Base-by-base conservation (phyloP, 2,888 invertebrate species). In the Hypsopygia costalis region DNA sequence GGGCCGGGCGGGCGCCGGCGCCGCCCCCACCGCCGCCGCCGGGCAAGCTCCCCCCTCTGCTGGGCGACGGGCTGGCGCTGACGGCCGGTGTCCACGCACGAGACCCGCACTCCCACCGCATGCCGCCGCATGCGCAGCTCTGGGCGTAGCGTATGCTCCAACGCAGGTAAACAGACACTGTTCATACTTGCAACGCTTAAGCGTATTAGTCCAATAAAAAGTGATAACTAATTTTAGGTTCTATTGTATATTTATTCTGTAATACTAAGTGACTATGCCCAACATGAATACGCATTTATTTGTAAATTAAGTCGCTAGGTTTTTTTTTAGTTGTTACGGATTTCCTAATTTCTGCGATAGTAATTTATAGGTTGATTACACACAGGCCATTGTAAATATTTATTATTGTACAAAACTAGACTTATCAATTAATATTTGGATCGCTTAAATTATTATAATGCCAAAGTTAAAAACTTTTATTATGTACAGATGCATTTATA, bases 131-230 rank as follows among this genome's bases (percentile, higher is more conserved):
- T 68, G 93, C 93, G 85, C 93, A 93, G 66, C 90, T 94, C 75
- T 94, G 94, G 94, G 93, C 94, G 91, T 94, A 94, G 93, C 93
- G 92, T 90, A 91, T 92, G 89, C 90, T 91, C 71, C 91, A 90
- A 87, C 90, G 90, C 91, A 91, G 91, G 91, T 91, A 89, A 90
- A 76, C 71, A 64, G 69, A 69, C 67, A 67, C 69, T 67, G 70
- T 67, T 53, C 49, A 61, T 75, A 74, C 81, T 83, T 76, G 81
- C 81, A 80, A 81, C 85, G 83, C 86, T 81, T 82, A 82, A 86
- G 81, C 85, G 85, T 86, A 75, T 86, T 88, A 88, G 88, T 87
- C 87, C 85, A 81, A 85, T 69, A 78, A 73, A 72, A 79, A 74
- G 87, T 87, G 87, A 87, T 87, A 87, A 80, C 76, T 83, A 75